Evolutionary conservation across 1,140 invertebrate genomes (phyloP), one percentile per base, ranked within the genome.

Genomic region (Solen grandis): DNA sequence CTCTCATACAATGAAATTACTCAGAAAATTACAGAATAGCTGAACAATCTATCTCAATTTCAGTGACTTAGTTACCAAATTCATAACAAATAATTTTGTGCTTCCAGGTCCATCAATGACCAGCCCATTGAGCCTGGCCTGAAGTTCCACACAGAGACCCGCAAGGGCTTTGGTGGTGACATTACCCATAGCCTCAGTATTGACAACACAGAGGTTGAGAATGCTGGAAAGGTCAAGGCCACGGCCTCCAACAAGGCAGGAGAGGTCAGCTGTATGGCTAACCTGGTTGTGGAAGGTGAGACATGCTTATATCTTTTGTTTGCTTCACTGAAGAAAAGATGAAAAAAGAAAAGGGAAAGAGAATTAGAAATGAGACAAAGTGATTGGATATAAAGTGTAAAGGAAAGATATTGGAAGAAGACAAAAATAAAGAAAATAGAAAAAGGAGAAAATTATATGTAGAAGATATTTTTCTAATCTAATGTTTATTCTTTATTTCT

Each of bases 201-300:
- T 60, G 98, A 98, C 91, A 96, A 96, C 87, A 96, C 97, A 0
- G 94, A 94, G 4, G 93, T 94, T 0, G 94, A 95, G 60, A 97
- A 99, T 92, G 95, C 95, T 46, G 98, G 97, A 27, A 94, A 94
- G 69, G 98, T 99, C 90, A 95, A 94, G 19, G 95, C 97, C 41
- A 94, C 93, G 29, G 97, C 97, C 0, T 95, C 95, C 79, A 99
- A 99, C 89, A 97, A 98, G 66, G 94, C 98, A 3, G 98, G 98
- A 0, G 94, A 96, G 86, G 97, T 82, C 16, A 81, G 74, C 31
- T 91, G 91, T 69, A 88, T 87, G 57, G 92, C 89, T 31, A 88
- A 82, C 46, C 91, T 93, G 14, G 85, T 70, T 63, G 83, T 86
- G 16, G 85, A 86, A 84, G 85, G 85, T 84, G 57, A 33, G 81